Evolutionary conservation across 2,888 invertebrate genomes (phyloP), one percentile per base, ranked within the genome.

Genomic region (Portevinia maculata): DNA sequence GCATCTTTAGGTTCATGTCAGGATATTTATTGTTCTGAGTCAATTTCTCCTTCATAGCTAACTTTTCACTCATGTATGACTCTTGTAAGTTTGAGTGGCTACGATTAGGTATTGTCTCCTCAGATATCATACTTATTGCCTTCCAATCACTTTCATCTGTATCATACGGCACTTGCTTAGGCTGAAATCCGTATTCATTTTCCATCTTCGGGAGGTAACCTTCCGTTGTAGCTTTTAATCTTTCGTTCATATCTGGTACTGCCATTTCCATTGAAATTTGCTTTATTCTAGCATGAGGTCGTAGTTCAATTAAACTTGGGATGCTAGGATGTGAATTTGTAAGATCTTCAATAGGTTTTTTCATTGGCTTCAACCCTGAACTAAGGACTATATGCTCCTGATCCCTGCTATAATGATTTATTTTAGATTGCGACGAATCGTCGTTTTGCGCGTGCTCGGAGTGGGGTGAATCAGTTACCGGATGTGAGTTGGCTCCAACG

Each of bases 331-430:
- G 88, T 1, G 89, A 87, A 39, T 89, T 87, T 0, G 89, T 89
- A 0, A 91, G 81, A 81, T 90, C 90, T 84, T 89, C 88, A 7
- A 90, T 86, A 4, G 88, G 88, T 17, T 86, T 87, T 62, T 89
- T 90, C 0, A 87, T 32, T 0, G 87, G 86, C 37, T 88, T 88
- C 1, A 90, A 87, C 69, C 91, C 90, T 0, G 91, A 90, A 69
- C 90, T 91, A 0, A 91, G 86, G 0, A 91, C 88, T 37, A 91
- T 90, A 37, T 90, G 91, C 9, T 91, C 90, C 71, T 91, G 91
- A 84, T 91, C 88, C 75, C 88, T 88, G 84, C 91, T 91, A 48
- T 90, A 91, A 50, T 91, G 91, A 86, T 91, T 91, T 62, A 91
- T 91, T 85, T 91, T 91, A 2, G 91, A 91, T 59, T 91, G 91